Base-by-base conservation (phyloP, 1,140 invertebrate species). In the Probaryconus sp. region DNA sequence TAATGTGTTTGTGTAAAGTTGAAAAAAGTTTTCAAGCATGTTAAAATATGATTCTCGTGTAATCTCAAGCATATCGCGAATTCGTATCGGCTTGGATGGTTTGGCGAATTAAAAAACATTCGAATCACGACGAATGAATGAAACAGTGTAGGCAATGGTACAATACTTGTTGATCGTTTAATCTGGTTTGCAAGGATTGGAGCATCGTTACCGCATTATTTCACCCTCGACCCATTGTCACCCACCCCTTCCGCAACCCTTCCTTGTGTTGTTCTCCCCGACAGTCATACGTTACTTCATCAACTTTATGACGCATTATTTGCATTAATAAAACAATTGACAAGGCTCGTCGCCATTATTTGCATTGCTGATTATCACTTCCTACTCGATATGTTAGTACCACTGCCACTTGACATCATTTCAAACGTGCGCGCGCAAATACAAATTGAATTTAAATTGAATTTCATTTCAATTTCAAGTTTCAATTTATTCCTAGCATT, bases 181-280 rank as follows among this genome's bases (percentile, higher is more conserved):
- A 76, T 76, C 61, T 76, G 61, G 73, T 76, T 70, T 71, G 67
- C 67, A 56, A 67, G 61, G 67, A 71, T 71, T 67, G 53, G 67
- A 72, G 55, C 47, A 50, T 79, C 78, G 78, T 79, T 79, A 76
- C 64, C 68, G 68, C 68, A 78, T 80, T 77, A 80, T 77, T n/a
- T 78, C 79, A 80, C 76, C 79, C 76, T 73, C 70, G 73, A 71
- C 53, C 71, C 76, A 75, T 65, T 72, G 74, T 77, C 69, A 43
- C 60, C 43, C n/a, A 24, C 50, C 13, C 14, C 68, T 40, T 35
- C 35, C 55, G 31, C 68, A 64, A 65, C 72, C 63, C 51, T 60
- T 65, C 30, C 45, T 11, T 16, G 9, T 5, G 21, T 18, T 26
- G 48, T 30, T 5, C 33, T 4, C 11, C 24, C n/a, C 20, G 13